Conservation (phyloP, 2,888 invertebrate genomes). For the Theretra japonica region DNA sequence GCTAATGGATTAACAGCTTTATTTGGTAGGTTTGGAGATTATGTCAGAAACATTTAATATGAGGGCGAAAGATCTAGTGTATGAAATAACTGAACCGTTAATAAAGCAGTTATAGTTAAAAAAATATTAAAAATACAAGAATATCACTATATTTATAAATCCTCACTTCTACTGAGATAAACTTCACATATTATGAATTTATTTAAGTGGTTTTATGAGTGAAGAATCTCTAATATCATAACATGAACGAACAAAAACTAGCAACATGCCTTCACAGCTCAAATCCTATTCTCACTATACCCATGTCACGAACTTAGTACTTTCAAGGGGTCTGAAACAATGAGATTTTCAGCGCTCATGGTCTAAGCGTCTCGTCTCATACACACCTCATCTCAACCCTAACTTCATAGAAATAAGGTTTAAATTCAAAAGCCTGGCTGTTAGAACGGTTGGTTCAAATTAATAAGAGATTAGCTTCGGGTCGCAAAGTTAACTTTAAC, state of each 20-base stretch:
- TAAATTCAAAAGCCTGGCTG: background rate
- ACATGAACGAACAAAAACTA: slow-evolving; percentile 26
- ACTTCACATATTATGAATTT: no score
- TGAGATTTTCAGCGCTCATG: slow-evolving; percentile 24
- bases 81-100: no score
- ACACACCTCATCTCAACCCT: background rate
- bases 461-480: slow-evolving; percentile 32
- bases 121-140: no score
- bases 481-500: slow-evolving; percentile 32
- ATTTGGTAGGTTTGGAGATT: no score
- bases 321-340: slow-evolving; percentile 31
- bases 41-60: no score
- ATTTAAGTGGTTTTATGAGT: no score
- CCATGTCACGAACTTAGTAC: slow-evolving; percentile 31
- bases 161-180: no score
- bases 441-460: slow-evolving; percentile 16
- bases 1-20: no score
- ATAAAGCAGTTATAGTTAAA: no score
- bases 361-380: background rate
- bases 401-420: background rate
- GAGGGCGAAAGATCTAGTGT: no score
- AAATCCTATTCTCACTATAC: slow-evolving; percentile 17
- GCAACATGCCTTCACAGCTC: background rate
- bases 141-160: no score
- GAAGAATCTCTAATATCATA: background rate